Conservation (phyloP, 1,140 invertebrate species). For the Cyclargus thomasi region DNA sequence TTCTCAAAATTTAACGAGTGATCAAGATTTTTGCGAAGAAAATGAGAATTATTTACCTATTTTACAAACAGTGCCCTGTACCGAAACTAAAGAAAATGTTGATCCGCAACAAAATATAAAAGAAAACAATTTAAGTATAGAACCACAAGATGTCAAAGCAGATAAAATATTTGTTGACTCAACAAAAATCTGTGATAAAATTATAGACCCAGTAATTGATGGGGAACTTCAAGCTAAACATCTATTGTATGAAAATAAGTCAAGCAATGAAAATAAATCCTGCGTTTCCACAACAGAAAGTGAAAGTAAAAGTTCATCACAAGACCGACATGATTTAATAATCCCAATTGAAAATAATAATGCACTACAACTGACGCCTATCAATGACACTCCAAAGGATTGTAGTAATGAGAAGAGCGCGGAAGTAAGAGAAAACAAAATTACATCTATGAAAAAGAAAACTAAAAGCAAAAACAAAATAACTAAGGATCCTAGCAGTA, state of each 20-base stretch:
- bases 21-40: neutral
- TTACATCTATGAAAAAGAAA: conserved; percentile 7
- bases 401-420: neutral
- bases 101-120: neutral
- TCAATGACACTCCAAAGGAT: neutral
- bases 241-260: neutral
- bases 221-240: neutral
- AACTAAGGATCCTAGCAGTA: neutral
- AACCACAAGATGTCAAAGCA: neutral
- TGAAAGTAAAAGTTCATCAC: neutral
- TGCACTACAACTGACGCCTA: neutral
- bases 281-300: neutral
- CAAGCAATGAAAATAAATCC: neutral
- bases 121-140: neutral
- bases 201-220: neutral
- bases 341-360: neutral
- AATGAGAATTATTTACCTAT: too few relatives aligned
- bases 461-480: conserved; percentile 12
- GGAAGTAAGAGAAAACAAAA: neutral
- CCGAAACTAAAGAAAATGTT: too few relatives aligned
- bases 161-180: neutral
- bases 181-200: neutral
- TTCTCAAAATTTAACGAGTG: neutral
- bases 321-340: neutral
- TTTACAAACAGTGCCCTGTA: too few relatives aligned